Percentiles rank a stretch among this genome's conserved stretches.
These are phyloP conservation scores for Gymnocypris eckloni DNA, from an alignment of 2,797 vertebrate genomes.

Conservation along the genomic window DNA sequence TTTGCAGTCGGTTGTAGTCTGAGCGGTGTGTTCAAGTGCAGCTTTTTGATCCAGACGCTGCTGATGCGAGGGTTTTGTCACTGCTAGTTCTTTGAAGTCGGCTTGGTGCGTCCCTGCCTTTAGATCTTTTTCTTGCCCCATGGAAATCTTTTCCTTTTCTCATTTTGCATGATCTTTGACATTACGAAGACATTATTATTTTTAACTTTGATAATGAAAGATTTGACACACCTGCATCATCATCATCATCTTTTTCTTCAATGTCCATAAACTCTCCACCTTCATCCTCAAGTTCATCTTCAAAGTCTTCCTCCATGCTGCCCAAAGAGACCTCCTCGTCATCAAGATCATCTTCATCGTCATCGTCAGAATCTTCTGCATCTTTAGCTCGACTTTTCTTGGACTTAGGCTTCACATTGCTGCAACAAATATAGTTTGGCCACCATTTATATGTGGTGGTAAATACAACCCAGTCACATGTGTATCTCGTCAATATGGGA, in stretches of 20 bases:
- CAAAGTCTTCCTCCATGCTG: conserved; percentile 89
- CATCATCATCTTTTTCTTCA: conserved; percentile 72
- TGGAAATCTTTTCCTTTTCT: background rate
- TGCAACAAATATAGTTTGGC: conserved; percentile 61
- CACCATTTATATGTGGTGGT: background rate
- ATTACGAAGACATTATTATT: too few relatives aligned
- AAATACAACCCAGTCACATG: background rate
- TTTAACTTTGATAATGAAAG: background rate
- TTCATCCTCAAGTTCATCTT: conserved; percentile 84
- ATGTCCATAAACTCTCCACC: conserved; percentile 91
- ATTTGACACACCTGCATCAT: conserved; percentile 46
- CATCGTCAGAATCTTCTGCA: conserved; percentile 67
- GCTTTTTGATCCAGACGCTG: background rate
- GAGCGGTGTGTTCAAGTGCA: too few relatives aligned
- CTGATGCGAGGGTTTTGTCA: background rate
- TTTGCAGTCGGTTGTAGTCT: too few relatives aligned
- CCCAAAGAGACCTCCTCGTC: conserved; percentile 96
- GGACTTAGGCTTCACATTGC: conserved; percentile 80
- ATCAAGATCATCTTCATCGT: conserved; percentile 84
- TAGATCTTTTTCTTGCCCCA: background rate
- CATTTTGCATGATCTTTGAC: background rate
- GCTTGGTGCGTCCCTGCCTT: too few relatives aligned
- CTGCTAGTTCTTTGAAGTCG: too few relatives aligned
- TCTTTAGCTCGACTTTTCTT: conserved; percentile 66
- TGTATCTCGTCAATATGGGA: background rate